Evolutionary conservation across 2,113 vertebrate species (phyloP).

Genomic region (Ploceus nigricollis): DNA sequence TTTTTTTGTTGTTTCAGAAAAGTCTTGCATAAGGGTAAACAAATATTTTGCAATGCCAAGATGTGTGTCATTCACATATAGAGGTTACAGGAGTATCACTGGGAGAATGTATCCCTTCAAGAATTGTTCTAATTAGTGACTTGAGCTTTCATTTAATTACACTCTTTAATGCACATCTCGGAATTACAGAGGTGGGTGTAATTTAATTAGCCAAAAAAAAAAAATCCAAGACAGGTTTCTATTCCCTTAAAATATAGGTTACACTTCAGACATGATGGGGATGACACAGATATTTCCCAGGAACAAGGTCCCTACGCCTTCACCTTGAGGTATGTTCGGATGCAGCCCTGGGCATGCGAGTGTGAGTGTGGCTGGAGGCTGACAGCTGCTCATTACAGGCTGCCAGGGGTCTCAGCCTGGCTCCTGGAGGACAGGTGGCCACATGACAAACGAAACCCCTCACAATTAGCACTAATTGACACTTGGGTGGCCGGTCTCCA

Average conservation of each 20-base stretch:
- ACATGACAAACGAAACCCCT: background rate
- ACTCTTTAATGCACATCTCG: conserved; percentile 32
- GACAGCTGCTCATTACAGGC: conserved; percentile 60
- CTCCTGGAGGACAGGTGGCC: conserved; percentile 45
- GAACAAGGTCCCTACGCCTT: fast-evolving
- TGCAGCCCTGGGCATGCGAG: background rate
- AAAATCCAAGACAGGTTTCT: background rate
- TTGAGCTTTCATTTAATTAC: conserved; percentile 58
- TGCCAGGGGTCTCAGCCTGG: background rate
- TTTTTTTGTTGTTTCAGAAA: background rate
- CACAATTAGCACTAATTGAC: conserved; percentile 65
- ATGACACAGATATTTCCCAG: background rate
- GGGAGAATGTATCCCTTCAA: conserved; percentile 40
- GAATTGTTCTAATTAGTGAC: conserved; percentile 50
- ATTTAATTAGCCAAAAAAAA: conserved; percentile 35
- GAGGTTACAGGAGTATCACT: conserved; percentile 12
- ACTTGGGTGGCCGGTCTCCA: background rate
- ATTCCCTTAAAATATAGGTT: conserved; percentile 36
- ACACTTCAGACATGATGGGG: background rate
- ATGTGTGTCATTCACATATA: background rate
- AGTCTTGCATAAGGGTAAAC: background rate
- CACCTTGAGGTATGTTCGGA: background rate
- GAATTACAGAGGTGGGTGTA: conserved; percentile 55
- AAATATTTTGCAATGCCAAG: background rate
- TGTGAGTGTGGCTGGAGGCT: background rate